Evolutionary conservation across 2,888 invertebrate species (phyloP).

Genomic region (Oscheius sp.): DNA sequence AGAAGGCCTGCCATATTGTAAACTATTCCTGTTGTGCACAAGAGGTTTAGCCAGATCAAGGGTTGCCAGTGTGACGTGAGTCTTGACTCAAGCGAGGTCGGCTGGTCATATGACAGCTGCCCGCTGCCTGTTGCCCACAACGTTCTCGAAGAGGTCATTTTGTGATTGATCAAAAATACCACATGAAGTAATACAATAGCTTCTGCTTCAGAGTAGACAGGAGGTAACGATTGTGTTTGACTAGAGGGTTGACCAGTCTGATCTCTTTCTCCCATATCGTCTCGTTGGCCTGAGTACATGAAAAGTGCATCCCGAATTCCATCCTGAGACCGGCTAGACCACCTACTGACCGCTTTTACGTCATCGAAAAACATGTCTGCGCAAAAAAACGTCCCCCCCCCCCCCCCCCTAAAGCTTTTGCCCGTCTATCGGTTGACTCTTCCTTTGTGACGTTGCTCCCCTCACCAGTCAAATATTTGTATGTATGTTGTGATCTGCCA

Average conservation of each 20-base stretch:
- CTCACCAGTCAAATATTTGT: conserved; percentile 26
- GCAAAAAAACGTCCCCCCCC: neutral
- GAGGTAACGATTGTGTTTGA: no score
- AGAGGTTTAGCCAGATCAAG: conserved; percentile 14
- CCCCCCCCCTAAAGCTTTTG: conserved; percentile 1
- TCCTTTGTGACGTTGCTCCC: conserved; percentile 22
- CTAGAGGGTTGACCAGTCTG: no score
- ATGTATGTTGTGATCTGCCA: conserved; percentile 28
- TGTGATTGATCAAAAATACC: conserved; percentile 10
- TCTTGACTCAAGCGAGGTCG: conserved; percentile 25
- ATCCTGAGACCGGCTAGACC: conserved; percentile 24
- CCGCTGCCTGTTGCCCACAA: conserved; percentile 18
- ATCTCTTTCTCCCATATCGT: neutral
- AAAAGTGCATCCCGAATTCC: conserved; percentile 21
- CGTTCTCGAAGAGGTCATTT: conserved; percentile 29
- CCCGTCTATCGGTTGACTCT: neutral
- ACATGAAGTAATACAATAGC: neutral
- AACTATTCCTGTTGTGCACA: neutral
- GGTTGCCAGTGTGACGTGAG: conserved; percentile 28
- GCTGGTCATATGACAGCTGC: conserved; percentile 22
- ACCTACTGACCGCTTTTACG: conserved; percentile 30
- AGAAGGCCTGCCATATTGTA: neutral
- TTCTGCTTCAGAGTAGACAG: neutral
- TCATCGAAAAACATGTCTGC: conserved; percentile 32
- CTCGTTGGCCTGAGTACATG: neutral